phyloP scores from a whole-genome alignment of 2,113 vertebrate genomes.

The Isichthys henryi region DNA sequence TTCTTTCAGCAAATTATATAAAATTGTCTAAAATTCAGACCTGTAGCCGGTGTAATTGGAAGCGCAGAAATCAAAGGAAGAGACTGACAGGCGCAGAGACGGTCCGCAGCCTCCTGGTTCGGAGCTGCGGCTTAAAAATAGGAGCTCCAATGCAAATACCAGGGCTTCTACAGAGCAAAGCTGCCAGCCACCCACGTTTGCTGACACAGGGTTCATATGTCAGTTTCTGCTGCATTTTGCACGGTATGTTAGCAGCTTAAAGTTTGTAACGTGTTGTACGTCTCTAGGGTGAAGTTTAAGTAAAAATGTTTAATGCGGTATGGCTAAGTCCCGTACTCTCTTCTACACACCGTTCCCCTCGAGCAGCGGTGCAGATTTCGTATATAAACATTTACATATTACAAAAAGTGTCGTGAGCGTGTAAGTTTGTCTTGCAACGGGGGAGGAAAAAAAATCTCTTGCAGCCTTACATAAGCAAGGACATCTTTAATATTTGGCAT shows the following conservation, averaged over 20 bases:
- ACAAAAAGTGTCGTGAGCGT: not conserved
- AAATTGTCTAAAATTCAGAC: not conserved
- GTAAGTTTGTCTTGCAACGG: not conserved
- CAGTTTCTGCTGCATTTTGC: not conserved
- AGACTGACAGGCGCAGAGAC: not conserved
- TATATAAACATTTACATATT: conserved; percentile 3
- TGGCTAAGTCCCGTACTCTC: not conserved
- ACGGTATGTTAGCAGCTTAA: not conserved
- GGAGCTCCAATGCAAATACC: not conserved
- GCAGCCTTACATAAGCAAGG: not conserved
- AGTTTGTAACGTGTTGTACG: not conserved
- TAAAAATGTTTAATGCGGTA: not conserved
- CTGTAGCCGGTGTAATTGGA: not conserved
- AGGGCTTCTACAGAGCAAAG: not conserved
- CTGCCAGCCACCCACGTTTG: not conserved
- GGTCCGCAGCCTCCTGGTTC: not conserved
- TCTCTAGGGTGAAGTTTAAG: not conserved
- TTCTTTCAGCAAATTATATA: not conserved
- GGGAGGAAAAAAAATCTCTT: not conserved
- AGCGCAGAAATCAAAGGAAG: not conserved
- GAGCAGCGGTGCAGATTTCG: not conserved
- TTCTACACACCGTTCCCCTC: not conserved
- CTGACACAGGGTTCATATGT: not conserved
- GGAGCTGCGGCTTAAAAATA: not conserved
- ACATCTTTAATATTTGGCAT: conserved; percentile 4